Conservation (phyloP, 2,113 vertebrate species). For the Oncorhynchus tshawytscha region DNA sequence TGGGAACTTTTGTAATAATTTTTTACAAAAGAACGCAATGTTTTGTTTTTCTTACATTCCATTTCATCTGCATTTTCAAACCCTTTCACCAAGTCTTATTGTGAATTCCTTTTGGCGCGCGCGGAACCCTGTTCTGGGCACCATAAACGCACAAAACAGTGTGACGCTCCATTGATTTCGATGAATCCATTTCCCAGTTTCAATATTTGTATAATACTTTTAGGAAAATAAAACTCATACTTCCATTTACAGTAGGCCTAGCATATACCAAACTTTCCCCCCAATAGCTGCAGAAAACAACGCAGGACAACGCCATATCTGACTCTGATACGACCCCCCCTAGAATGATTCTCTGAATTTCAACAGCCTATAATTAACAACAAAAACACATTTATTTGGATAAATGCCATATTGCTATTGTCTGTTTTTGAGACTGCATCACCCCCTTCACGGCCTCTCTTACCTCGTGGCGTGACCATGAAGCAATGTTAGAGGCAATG, state of each 20-base stretch:
- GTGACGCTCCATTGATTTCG: conserved; percentile 77
- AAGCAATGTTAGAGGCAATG: conserved; percentile 69
- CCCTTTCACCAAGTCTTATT: too few species aligned
- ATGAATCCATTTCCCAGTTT: conserved; percentile 76
- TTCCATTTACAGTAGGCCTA: conserved; percentile 32
- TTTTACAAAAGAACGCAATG: too few species aligned
- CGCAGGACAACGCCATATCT: not conserved
- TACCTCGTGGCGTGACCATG: conserved; percentile 67
- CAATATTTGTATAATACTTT: conserved; percentile 82
- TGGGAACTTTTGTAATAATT: too few species aligned
- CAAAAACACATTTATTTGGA: not conserved
- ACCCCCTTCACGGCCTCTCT: conserved; percentile 65
- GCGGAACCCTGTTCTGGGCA: too few species aligned
- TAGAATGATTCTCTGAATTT: conserved; percentile 24
- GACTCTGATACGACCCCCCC: not conserved
- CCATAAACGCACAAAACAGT: not conserved
- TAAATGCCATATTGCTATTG: conserved; percentile 8
- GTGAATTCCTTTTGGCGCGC: too few species aligned
- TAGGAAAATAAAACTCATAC: conserved; percentile 70
- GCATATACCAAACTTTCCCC: conserved; percentile 36
- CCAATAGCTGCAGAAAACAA: not conserved
- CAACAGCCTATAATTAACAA: conserved; percentile 16
- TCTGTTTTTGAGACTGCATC: conserved; percentile 16
- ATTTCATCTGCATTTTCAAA: too few species aligned
- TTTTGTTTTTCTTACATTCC: too few species aligned